Base-by-base conservation (phyloP, 2,113 vertebrate species). In the Sphaerodactylus townsendi region DNA sequence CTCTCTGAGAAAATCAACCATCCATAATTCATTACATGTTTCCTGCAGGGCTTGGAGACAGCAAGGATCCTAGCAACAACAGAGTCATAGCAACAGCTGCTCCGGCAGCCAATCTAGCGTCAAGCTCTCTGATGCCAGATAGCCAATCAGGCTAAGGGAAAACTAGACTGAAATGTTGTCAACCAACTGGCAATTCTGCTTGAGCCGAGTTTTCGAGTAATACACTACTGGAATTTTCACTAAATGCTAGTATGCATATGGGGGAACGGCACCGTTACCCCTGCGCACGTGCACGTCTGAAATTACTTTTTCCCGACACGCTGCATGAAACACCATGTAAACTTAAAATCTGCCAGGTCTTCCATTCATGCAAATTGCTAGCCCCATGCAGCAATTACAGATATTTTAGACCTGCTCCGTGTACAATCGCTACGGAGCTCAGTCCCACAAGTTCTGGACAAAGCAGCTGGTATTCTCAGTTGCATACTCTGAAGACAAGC, bases 1-100 rank as follows among this genome's bases (percentile, higher is more conserved):
- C 94, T 95, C 95, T 96, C 93, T 84, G 90, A 96, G 96, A 96
- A 95, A 97, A 96, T 92, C 96, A 95, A 91, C 94, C 97, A 98
- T 98, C 97, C 98, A 98, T 98, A 98, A 98, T 98, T 98, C 97
- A 98, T 97, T 90, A 95, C 95, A 93, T 94, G 97, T 95, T 96
- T 97, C 97, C 97, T 96, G 96, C 95, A 77, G 96, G 96, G 96
- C 95, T 94, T 93, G 82, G 93, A 95, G 95, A 96, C 96, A 88
- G 95, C 94, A 93, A 87, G 91, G 92, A 92, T 95, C 98, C 94
- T 98, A 97, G 98, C 97, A 98, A 98, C 98, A 93, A 98, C 97
- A 92, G 96, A 94, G 96, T 95, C 98, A 95, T 98, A 96, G 98
- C 98, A 98, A 99, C 98, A 92, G 96, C 96, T 92, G 95, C 86